Evolutionary conservation across 1,140 invertebrate genomes (phyloP), one percentile per base, ranked within the genome.

Genomic region (Drosophila eugracilis): DNA sequence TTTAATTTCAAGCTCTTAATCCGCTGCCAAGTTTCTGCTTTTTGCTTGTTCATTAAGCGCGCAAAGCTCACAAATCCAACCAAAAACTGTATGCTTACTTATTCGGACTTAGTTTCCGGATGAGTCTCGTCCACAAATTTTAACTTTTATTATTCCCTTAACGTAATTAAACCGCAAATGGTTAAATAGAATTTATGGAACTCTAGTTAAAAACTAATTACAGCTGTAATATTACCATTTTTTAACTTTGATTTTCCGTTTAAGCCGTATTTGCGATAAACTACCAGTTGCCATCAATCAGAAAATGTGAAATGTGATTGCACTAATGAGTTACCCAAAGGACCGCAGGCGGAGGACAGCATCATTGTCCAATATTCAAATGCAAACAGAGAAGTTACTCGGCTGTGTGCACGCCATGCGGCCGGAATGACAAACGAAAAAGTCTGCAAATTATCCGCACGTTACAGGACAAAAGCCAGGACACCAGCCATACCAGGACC

Each of bases 361-460:
- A 26, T 14, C 9, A 39, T 67, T 42, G 19, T 34, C 65, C 54
- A 66, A 78, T 57, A 74, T 74, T 42, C 14, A 37, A 62, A 48
- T 32, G 58, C 65, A 84, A 84, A 84, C 55, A 71, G 48, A 42
- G 49, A 52, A 39, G 66, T 34, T 26, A 39, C 47, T 45, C 26
- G 10, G n/a, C n/a, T 30, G 24, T 50, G 57, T 60, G 19, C 22
- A 54, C 66, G 34, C 24, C 50, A 24, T 45, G 32, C 48, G 66
- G 59, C 47, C 66, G 50, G 39, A 37, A 67, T 71, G 50, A 73
- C 66, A 72, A 69, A 22, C 67, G 63, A 66, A 83, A 83, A 78
- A 70, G 47, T 30, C 52, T 45, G 34, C 50, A 84, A 85, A 84
- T 85, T 85, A 84, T 85, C 52, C 66, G 75, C 60, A 72, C 60